phyloP scores from a whole-genome alignment of 2,797 vertebrate genomes.

The Etheostoma nigrum region DNA sequence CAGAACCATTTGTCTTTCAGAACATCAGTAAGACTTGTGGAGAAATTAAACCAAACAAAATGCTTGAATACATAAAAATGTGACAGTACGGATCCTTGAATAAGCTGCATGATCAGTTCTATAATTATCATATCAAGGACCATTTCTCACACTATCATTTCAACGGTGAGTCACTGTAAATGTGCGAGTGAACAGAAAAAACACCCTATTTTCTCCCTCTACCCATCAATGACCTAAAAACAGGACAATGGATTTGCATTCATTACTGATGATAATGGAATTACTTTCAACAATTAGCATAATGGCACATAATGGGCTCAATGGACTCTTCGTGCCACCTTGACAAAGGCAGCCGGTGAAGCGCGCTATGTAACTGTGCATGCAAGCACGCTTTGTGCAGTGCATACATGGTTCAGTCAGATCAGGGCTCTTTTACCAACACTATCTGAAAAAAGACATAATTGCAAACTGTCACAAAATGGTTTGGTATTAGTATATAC shows the following conservation, averaged over 20 bases:
- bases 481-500: background rate
- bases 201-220: constrained; percentile 11
- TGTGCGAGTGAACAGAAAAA: constrained; percentile 31
- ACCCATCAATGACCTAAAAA: constrained; percentile 40
- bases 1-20: background rate
- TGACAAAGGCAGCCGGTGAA: constrained; percentile 67
- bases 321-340: constrained; percentile 71
- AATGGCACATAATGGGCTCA: constrained; percentile 71
- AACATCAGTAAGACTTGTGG: background rate
- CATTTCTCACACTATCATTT: constrained; percentile 31
- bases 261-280: constrained; percentile 65
- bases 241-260: constrained; percentile 61
- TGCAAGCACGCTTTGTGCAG: constrained; percentile 29
- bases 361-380: constrained; percentile 16
- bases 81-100: constrained; percentile 29
- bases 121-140: constrained; percentile 29
- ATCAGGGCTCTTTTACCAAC: constrained; percentile 3
- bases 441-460: constrained; percentile 15
- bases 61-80: background rate
- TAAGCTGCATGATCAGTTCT: constrained; percentile 13
- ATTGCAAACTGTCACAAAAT: background rate
- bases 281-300: constrained; percentile 75
- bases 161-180: constrained; percentile 56
- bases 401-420: constrained; percentile 23
- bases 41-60: background rate